Conservation (phyloP, 30 jellyfish, hydroid and myxozoan genomes). For the Turritopsis rubra region DNA sequence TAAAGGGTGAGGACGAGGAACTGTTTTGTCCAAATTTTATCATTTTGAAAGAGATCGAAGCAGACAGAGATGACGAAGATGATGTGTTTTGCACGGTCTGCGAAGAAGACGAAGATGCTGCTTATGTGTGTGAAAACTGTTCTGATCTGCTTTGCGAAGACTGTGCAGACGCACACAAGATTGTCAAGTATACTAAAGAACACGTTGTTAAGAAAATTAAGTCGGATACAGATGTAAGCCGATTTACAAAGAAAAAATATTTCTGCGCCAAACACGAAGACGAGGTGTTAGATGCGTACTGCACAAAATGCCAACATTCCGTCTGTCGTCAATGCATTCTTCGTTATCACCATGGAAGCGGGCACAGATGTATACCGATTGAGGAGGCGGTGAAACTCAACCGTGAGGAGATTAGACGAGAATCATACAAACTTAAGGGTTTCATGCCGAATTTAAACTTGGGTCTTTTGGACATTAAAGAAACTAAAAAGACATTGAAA, state of each 20-base stretch:
- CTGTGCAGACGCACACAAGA: conserved; percentile 56
- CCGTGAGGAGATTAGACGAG: conserved; percentile 34
- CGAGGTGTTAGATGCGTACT: conserved; percentile 47
- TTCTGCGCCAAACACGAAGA: conserved; percentile 68
- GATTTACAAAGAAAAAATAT: conserved; percentile 35
- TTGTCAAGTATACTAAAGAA: conserved; percentile 38
- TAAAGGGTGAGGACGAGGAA: conserved; percentile 86
- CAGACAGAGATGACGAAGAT: conserved; percentile 10
- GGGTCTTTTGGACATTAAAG: conserved; percentile 44
- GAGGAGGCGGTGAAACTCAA: conserved; percentile 61
- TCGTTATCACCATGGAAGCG: conserved; percentile 48
- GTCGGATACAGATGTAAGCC: conserved; percentile 42
- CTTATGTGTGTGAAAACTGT: conserved; percentile 63
- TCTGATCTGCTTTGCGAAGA: conserved; percentile 64
- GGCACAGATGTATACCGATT: conserved; percentile 68
- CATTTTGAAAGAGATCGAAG: conserved; percentile 41
- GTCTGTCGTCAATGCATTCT: conserved; percentile 71
- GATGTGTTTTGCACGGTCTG: conserved; percentile 45
- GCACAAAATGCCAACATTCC: conserved; percentile 67
- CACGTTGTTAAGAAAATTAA: conserved; percentile 38
- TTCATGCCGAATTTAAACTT: conserved; percentile 32
- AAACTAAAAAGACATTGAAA: conserved; percentile 48
- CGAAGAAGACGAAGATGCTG: conserved; percentile 43
- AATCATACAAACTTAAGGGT: conserved; percentile 37
- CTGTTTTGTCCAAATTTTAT: conserved; percentile 92